Conservation (phyloP, 37 sponge, comb jelly and placozoan species). For the Beroe forskalii region DNA sequence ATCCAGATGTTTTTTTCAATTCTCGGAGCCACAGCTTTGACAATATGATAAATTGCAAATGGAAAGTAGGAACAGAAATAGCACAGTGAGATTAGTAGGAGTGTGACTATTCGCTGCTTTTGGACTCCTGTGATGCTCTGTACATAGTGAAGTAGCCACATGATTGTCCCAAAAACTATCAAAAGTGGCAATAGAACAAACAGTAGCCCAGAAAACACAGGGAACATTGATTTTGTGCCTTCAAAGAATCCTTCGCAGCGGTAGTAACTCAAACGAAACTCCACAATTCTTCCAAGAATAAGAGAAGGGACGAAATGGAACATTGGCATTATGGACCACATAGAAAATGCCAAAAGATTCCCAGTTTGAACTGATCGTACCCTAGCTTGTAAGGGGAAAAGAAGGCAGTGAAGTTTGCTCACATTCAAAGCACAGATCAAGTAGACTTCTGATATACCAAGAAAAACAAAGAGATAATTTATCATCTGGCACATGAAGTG, state of each 20-base stretch:
- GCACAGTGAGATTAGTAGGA: background rate
- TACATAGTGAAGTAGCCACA: background rate
- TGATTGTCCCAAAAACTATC: background rate
- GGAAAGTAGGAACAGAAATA: slow-evolving; percentile 11
- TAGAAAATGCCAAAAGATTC: background rate
- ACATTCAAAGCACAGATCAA: slow-evolving; percentile 9
- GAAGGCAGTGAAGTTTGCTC: background rate
- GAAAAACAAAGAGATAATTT: background rate
- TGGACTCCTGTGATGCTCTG: background rate
- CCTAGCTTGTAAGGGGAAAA: background rate
- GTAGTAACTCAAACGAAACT: slow-evolving; percentile 1
- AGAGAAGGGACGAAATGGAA: background rate
- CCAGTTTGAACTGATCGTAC: background rate
- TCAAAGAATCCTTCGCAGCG: slow-evolving; percentile 19
- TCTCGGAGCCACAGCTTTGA: background rate
- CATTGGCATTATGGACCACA: slow-evolving; percentile 31
- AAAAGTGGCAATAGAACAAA: background rate
- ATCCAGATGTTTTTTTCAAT: background rate
- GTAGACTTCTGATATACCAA: background rate
- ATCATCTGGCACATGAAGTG: background rate
- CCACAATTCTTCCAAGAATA: background rate
- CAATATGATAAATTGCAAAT: background rate
- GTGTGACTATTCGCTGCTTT: background rate
- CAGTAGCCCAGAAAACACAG: background rate
- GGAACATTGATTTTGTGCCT: background rate